Conservation (phyloP, 2,113 vertebrate species). For the rat (Rattus norvegicus) region GRCr8 NC_086020.1:226979001-226979500, state of each 20-base stretch:
- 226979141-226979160: too few relatives aligned
- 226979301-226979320: background rate
- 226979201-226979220: background rate
- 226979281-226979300: background rate
- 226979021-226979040: conserved; percentile 1
- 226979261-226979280: background rate
- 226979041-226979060: background rate
- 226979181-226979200: background rate
- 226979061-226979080: background rate
- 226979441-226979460: background rate
- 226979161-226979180: background rate
- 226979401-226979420: background rate
- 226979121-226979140: background rate
- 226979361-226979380: background rate
- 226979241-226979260: background rate
- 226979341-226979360: background rate
- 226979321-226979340: background rate
- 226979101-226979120: background rate
- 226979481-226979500: background rate
- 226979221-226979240: background rate
- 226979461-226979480: background rate
- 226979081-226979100: background rate
- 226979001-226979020: background rate
- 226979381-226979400: background rate
- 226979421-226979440: background rate